These are phyloP conservation scores for Ophioninae sp. DNA, from an alignment of 2,888 invertebrate genomes.

Conservation along the genomic window DNA sequence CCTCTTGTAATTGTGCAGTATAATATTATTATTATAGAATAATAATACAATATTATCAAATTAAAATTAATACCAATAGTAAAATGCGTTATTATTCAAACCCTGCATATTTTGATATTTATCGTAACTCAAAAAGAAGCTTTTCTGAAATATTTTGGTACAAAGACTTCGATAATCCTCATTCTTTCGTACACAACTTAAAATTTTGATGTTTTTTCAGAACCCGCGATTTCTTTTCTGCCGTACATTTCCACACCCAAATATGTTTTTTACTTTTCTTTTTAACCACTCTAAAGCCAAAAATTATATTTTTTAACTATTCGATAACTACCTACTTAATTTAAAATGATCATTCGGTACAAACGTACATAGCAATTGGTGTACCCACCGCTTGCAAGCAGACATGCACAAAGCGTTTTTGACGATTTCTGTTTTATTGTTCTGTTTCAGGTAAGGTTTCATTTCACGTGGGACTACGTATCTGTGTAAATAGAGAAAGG, in stretches of 20 bases:
- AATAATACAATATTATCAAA: too few relatives aligned
- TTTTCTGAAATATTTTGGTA: not conserved
- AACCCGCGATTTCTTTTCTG: not conserved
- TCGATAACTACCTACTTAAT: not conserved
- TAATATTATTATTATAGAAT: too few relatives aligned
- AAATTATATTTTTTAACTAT: not conserved
- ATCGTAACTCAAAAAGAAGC: not conserved
- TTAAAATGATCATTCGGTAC: not conserved
- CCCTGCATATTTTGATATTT: too few relatives aligned
- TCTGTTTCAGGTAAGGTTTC: constrained; percentile 62
- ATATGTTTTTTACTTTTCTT: not conserved
- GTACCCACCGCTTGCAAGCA: not conserved
- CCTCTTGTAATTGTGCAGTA: too few relatives aligned
- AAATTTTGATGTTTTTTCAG: not conserved
- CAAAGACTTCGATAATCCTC: not conserved
- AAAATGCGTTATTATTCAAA: too few relatives aligned
- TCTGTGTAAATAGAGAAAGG: constrained; percentile 8
- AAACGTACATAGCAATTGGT: not conserved
- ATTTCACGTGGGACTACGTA: not conserved
- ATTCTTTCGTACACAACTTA: not conserved
- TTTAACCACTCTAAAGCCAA: not conserved
- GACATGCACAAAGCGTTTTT: constrained; percentile 8
- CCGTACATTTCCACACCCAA: not conserved
- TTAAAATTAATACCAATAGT: too few relatives aligned
- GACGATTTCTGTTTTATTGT: constrained; percentile 47